Evolutionary conservation across 37 sponge, comb jelly and placozoan genomes (phyloP).

Genomic region (Crambe crambe): DNA sequence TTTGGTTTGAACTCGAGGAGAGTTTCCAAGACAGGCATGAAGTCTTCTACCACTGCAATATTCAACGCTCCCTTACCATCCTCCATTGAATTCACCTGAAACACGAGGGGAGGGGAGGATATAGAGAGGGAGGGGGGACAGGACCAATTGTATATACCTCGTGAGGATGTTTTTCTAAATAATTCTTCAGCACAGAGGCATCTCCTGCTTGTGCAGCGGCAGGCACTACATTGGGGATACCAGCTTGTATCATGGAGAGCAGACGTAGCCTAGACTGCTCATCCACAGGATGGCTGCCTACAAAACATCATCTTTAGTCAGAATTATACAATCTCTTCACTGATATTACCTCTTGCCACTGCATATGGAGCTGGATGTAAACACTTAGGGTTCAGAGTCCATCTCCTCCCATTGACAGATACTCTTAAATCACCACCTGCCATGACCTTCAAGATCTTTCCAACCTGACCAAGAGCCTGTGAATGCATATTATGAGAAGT

Average conservation of each 20-base stretch:
- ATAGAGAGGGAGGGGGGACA: not conserved
- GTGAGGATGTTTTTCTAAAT: constrained; percentile 38
- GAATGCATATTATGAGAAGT: not conserved
- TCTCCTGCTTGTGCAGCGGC: constrained; percentile 52
- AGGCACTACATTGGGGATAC: constrained; percentile 28
- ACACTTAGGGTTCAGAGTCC: constrained; percentile 75
- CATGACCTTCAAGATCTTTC: constrained; percentile 55
- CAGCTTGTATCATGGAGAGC: constrained; percentile 22
- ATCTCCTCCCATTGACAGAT: constrained; percentile 64
- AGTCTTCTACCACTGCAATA: constrained; percentile 51
- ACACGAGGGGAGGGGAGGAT: not conserved
- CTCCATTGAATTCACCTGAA: constrained; percentile 62
- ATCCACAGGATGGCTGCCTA: too few species aligned
- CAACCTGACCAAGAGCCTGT: constrained; percentile 82
- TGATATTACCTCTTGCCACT: too few species aligned
- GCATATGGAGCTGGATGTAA: constrained; percentile 61
- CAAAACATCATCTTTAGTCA: too few species aligned
- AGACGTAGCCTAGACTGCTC: too few species aligned
- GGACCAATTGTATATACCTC: not conserved
- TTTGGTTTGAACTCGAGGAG: constrained; percentile 66
- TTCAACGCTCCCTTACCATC: constrained; percentile 75
- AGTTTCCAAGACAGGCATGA: constrained; percentile 30
- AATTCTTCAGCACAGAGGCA: constrained; percentile 15
- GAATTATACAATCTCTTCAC: too few species aligned
- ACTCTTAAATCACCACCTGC: constrained; percentile 59